Evolutionary conservation across 64 coral and sea anemone species (phyloP), one percentile per base, ranked within the genome.

Genomic region (Montipora capricornis): DNA sequence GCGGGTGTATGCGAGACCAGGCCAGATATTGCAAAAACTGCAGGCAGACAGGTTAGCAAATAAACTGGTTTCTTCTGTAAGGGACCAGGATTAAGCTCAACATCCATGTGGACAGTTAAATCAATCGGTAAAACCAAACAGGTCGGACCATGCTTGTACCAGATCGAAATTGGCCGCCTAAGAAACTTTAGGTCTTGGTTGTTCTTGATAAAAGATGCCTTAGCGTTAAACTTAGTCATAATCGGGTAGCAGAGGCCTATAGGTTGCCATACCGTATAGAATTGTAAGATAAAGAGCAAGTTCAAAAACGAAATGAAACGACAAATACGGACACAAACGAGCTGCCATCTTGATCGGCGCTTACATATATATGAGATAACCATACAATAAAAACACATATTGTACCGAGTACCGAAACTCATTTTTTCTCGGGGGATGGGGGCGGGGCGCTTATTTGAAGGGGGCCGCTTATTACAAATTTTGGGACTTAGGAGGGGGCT

Each of bases 101-200:
- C 78, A 80, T 80, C 48, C 78, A 80, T 80, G 78, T 80, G 78
- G 78, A 80, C 16, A 80, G 51, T 80, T 80, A 80, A 80, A 37
- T 37, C 29, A 37, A 37, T 37, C 29, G 78, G 78, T 80, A 80
- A 80, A 80, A 80, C 13, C 49, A 80, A 80, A 80, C 78, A 80
- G 49, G 78, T 80, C 13, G 50, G 15, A 80, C 78, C 78, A 57
- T 80, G 78, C 51, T 80, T 80, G 78, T 75, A 44, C 73, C 73
- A 75, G n/a, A 75, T 26, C 20, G 29, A 37, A 37, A 37, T 37
- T 37, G 29, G 29, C 29, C 29, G 29, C 29, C 29, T 37, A 37
- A 37, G 20, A 75, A 44, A 75, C 73, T 75, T 75, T 46, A 44
- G 73, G 46, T 75, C 73, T 75, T 75, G 73, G 73, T 75, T 75